These are phyloP conservation scores for Acheta domesticus DNA, from an alignment of 2,888 invertebrate genomes.

Conservation along the genomic window DNA sequence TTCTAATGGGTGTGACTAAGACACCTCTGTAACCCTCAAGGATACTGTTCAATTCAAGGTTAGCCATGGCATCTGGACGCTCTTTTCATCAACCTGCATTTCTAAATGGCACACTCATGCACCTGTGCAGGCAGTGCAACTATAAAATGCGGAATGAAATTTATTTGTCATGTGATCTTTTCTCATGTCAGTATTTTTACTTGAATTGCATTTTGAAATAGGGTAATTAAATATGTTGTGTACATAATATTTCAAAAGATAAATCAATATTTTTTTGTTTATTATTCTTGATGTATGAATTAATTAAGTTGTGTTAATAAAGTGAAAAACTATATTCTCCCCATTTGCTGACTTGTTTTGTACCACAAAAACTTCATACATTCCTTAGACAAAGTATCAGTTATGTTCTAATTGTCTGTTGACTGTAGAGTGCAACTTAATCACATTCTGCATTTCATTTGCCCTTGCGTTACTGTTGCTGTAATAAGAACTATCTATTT, in stretches of 20 bases:
- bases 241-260: background rate
- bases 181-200: background rate
- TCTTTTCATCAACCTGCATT: background rate
- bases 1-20: background rate
- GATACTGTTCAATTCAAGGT: conserved; percentile 20
- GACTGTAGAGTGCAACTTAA: no score
- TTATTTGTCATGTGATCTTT: background rate
- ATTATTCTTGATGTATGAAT: background rate
- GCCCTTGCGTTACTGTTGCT: no score
- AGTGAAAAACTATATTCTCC: background rate
- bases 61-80: background rate
- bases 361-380: no score
- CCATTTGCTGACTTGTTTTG: background rate
- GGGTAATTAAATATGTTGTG: background rate
- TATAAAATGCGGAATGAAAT: background rate
- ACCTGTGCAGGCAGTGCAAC: background rate
- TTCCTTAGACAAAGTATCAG: no score
- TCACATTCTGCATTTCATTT: no score
- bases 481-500: no score
- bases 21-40: background rate
- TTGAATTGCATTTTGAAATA: background rate
- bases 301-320: background rate
- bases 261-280: background rate
- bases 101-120: background rate
- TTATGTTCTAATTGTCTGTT: no score